phyloP scores from a whole-genome alignment of 1,140 invertebrate species.

The Drosophila trapezifrons region DNA sequence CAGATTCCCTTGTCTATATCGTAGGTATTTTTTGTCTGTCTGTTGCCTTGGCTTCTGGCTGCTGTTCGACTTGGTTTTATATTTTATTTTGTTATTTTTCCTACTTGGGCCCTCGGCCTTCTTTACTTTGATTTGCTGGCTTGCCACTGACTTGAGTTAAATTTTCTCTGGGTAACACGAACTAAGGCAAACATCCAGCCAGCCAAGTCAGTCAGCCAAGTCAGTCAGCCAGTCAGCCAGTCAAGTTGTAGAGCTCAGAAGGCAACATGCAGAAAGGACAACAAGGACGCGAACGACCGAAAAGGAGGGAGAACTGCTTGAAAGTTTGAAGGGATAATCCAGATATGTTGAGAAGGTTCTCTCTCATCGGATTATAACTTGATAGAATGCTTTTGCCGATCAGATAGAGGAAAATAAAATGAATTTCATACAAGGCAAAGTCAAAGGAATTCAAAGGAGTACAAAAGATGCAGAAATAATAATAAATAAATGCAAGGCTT shows the following conservation, averaged over 20 bases:
- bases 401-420: background rate
- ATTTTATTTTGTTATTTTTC: conserved; percentile 1
- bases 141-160: conserved; percentile 57
- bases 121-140: conserved; percentile 54
- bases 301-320: conserved; percentile 1
- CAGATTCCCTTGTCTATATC: too few relatives aligned
- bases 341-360: conserved; percentile 12
- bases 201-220: background rate
- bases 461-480: background rate
- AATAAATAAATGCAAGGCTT: background rate
- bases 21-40: conserved; percentile 14
- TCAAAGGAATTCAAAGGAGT: too few relatives aligned
- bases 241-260: conserved; percentile 19
- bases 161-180: conserved; percentile 36
- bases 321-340: conserved; percentile 31
- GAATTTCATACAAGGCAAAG: background rate
- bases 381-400: conserved; percentile 1
- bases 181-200: conserved; percentile 10
- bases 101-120: conserved; percentile 4
- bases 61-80: conserved; percentile 33
- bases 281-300: conserved; percentile 1
- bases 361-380: conserved; percentile 13
- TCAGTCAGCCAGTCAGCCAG: conserved; percentile 1
- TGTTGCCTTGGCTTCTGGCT: conserved; percentile 24
- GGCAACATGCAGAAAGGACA: conserved; percentile 11